phyloP scores from a whole-genome alignment of 2,888 invertebrate genomes.

The Lobophora halterata region DNA sequence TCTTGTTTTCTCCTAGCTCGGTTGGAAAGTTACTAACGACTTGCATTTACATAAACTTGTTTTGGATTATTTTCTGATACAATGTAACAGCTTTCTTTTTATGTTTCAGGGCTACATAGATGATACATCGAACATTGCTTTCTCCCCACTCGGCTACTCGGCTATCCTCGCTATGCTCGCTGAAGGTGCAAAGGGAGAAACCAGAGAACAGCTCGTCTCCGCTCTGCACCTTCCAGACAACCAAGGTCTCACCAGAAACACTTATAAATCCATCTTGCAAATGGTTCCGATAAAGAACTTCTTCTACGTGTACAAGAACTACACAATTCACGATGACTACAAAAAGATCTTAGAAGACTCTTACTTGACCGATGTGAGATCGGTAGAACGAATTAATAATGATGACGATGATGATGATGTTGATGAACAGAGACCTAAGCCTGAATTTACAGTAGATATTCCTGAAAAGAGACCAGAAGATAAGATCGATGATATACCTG shows the following conservation, averaged over 20 bases:
- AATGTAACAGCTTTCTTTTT: constrained; percentile 1
- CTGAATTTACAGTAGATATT: constrained; percentile 52
- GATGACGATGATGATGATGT: constrained; percentile 52
- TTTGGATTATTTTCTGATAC: constrained; percentile 7
- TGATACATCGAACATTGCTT: constrained; percentile 80
- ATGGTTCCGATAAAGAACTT: constrained; percentile 82
- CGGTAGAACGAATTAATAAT: constrained; percentile 57
- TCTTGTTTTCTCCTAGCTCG: constrained; percentile 12
- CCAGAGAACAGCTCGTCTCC: constrained; percentile 78
- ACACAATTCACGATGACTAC: constrained; percentile 81
- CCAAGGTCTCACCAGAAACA: constrained; percentile 62
- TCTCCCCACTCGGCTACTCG: constrained; percentile 84
- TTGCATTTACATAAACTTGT: constrained; percentile 2
- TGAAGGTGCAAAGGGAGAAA: constrained; percentile 82
- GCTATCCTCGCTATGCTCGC: constrained; percentile 82
- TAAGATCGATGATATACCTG: constrained; percentile 55
- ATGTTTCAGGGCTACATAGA: constrained; percentile 74
- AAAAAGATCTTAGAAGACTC: constrained; percentile 79
- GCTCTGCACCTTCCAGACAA: constrained; percentile 80
- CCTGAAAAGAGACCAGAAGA: constrained; percentile 55
- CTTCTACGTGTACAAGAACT: constrained; percentile 85
- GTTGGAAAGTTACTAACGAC: constrained; percentile 12
- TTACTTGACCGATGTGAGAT: constrained; percentile 83
- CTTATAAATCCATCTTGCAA: constrained; percentile 60
- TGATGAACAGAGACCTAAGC: constrained; percentile 45